Evolutionary conservation across 2,113 vertebrate species (phyloP), one percentile per base, ranked within the genome.

Genomic region (Platichthys flesus): DNA sequence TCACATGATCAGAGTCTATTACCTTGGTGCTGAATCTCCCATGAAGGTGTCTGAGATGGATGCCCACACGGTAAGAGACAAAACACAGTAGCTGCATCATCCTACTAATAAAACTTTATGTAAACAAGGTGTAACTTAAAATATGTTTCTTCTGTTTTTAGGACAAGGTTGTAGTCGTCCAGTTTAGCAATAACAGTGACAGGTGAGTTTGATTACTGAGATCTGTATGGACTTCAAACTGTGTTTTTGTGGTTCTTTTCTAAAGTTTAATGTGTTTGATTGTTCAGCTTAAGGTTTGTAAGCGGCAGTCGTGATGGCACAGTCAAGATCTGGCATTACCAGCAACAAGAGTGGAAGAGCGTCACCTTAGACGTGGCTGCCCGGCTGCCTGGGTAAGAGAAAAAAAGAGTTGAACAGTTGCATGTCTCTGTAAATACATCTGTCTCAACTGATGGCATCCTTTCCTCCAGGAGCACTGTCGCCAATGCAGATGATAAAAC

Each of bases 251-350:
- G n/a, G 2, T 23, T 57, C 9, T 13, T 31, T 7, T 31, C 28
- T 18, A 3, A 31, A 23, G 47, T 42, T 61, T 3, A 76, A n/a
- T 58, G 10, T 60, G 20, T 62, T 0, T 62, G 4, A 64, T n/a
- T 76, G 40, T 77, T 12, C 66, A 99, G 98, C 77, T 93, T 99
- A 83, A 95, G 96, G 88, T 99, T 99, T 91, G 97, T 98, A 89
- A 99, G 97, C 65, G 98, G 97, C 79, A 99, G 98, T 93, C 95
- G 98, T 63, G 98, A 99, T 71, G 97, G 97, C 74, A 99, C 97
- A 21, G 97, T 96, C 67, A 96, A 95, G 84, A 94, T 99, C 64
- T 99, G 98, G 98, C 96, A 95, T 21, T 99, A 97, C 86, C 96
- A 98, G 80, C 96, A 98, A 81, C 98, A 99, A 20, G 97, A 98